Base-by-base conservation (phyloP, 2,797 vertebrate species). In the Takifugu rubripes region DNA sequence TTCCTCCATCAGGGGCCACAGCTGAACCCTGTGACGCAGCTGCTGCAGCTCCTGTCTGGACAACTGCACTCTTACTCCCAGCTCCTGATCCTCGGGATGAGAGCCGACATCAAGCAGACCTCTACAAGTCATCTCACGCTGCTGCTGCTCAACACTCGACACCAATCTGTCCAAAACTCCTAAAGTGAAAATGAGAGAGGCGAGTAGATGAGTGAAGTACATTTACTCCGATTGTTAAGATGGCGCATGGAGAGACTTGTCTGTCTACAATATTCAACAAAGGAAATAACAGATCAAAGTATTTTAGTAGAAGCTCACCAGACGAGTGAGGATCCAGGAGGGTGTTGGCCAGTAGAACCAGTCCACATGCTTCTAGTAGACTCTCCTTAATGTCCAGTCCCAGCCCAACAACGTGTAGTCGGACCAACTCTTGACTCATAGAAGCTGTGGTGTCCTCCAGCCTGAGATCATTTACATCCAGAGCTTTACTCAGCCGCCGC, bases 1-100 rank as follows among this genome's bases (percentile, higher is more conserved):
- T 60, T 91, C 84, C 40, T 99, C 96, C 88, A 94, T 90, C 7
- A 90, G 87, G n/a, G 97, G 97, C 97, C 96, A 99, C 54, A 98
- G 78, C 69, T 97, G 95, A 60, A 93, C 86, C 48, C 78, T 81
- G 69, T 87, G 92, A 52, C 83, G 81, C 45, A 99, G 91, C 48
- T 90, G 91, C 70, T 84, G 89, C 59, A 97, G 81, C 66, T 90
- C 78, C 47, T 88, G 70, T 59, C 83, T 64, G 44, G 86, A 75
- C 58, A 90, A 62, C 4, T 70, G 75, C 2, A 14, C 59, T 2
- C 53, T 43, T 0, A 66, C 24, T 2, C 25, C 3, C 6, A 63
- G 10, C 27, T 89, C 86, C 51, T 71, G 88, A 36, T 46, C 66
- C 8, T 74, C 81, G 10, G 27, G 64, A 73, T 48, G 64, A 14